Evolutionary conservation across 2,888 invertebrate genomes (phyloP), one percentile per base, ranked within the genome.

Genomic region (Lomographa bimaculata): DNA sequence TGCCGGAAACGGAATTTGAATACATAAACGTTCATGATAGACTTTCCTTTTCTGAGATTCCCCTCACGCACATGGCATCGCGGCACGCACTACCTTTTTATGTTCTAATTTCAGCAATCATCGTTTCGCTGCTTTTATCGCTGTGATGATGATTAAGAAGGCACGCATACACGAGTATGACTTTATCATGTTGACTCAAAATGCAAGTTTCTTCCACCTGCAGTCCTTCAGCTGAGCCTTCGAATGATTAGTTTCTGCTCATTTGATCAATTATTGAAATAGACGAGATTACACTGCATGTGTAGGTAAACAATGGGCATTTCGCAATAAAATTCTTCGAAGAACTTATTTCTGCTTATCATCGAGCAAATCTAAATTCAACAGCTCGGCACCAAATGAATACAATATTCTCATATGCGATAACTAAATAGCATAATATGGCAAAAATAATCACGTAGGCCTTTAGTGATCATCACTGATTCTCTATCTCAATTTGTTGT

Each of bases 1-100:
- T 43, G 37, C 50, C 57, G 52, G 57, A 58, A 61, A 49, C 52
- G 7, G 17, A 49, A 40, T 52, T 46, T 48, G 36, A 46, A 52
- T 42, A 39, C 17, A 20, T 14, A 23, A 11, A 7, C 7, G 34
- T 24, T 23, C 12, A 39, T 44, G 34, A 12, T 46, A 17, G 41
- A 43, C 55, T 50, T 55, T 53, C 55, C 42, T 37, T 49, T 49
- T 41, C 36, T 34, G 44, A 27, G 17, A 29, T 42, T 28, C 20
- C 16, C 27, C 38, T 18, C 54, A 49, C 50, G 48, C 54, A 50
- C 38, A 39, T 45, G 33, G 26, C 2, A 5, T 35, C 29, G 24
- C 21, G n/a, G 21, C 46, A 50, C 50, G 46, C 40, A 48, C 45
- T 43, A 33, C 34, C 35, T 44, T 50, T 50, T 27, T 33, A 8